phyloP scores from a whole-genome alignment of 2,888 invertebrate species.

The Hypomecis atomaria region DNA sequence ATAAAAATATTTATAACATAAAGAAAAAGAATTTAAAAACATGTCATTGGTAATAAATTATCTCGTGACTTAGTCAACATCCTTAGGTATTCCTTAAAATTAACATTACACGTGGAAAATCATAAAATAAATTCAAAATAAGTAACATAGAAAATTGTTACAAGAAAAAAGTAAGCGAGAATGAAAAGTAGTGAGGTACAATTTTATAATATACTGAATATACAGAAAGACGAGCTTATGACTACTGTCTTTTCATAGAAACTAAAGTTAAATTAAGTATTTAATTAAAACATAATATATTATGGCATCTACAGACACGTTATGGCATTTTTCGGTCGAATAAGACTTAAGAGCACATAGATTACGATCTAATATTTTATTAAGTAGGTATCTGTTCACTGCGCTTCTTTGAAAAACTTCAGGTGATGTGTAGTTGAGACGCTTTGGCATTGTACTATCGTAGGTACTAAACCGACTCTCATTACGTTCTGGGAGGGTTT shows the following conservation, averaged over 20 bases:
- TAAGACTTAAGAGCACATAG: conserved; percentile 41
- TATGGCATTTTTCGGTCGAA: conserved; percentile 70
- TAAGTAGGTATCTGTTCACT: conserved; percentile 13
- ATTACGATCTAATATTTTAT: conserved; percentile 31
- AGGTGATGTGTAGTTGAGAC: conserved; percentile 7
- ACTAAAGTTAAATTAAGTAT: conserved; percentile 59
- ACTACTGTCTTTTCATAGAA: conserved; percentile 57
- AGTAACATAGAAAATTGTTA: conserved; percentile 44
- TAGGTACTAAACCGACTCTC: neutral
- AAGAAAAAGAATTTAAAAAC: conserved; percentile 79
- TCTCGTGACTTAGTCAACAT: conserved; percentile 83
- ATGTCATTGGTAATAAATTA: conserved; percentile 84
- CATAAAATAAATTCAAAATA: conserved; percentile 49
- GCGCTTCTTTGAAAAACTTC: conserved; percentile 15
- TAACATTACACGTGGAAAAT: conserved; percentile 59
- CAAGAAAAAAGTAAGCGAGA: conserved; percentile 62
- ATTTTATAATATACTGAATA: conserved; percentile 46
- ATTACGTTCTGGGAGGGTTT: neutral
- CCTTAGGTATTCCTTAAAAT: conserved; percentile 62
- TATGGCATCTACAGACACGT: conserved; percentile 79
- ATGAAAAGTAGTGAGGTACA: conserved; percentile 68
- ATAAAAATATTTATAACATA: conserved; percentile 66
- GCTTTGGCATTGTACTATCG: neutral
- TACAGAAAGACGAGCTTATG: conserved; percentile 64
- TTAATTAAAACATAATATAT: conserved; percentile 50